Evolutionary conservation across 92 coral and sea anemone species (phyloP).

Genomic region (Zoanthus sociatus): DNA sequence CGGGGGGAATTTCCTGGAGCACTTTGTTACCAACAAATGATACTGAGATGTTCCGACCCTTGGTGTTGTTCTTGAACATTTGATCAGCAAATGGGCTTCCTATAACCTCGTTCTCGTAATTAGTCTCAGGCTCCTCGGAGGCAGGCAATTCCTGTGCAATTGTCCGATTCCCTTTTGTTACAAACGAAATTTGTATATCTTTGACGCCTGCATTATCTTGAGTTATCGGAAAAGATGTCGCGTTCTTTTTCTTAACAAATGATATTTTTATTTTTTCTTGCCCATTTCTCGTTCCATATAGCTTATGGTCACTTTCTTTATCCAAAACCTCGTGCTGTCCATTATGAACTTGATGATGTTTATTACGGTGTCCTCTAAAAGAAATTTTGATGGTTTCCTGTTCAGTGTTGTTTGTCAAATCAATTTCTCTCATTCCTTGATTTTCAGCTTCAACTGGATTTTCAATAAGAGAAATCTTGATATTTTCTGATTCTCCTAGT

Average conservation of each 20-base stretch:
- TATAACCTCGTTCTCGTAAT: conserved; percentile 52
- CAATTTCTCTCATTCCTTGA: conserved; percentile 57
- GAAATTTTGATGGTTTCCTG: conserved; percentile 80
- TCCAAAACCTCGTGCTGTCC: conserved; percentile 62
- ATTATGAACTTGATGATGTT: conserved; percentile 43
- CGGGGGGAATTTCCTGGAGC: conserved; percentile 24
- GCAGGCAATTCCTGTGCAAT: conserved; percentile 49
- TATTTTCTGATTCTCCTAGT: conserved; percentile 50
- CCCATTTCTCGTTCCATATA: conserved; percentile 58
- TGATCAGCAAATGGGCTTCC: conserved; percentile 33
- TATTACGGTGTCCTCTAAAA: conserved; percentile 68
- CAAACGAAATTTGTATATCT: conserved; percentile 61
- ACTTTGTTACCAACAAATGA: conserved; percentile 52
- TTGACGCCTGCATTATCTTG: conserved; percentile 33
- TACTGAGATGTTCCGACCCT: conserved; percentile 47
- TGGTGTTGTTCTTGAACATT: background rate
- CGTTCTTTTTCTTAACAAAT: conserved; percentile 66
- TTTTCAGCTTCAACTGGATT: conserved; percentile 34
- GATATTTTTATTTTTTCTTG: conserved; percentile 77
- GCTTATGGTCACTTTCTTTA: conserved; percentile 11
- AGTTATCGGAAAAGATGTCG: conserved; percentile 48
- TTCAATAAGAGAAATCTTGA: conserved; percentile 40
- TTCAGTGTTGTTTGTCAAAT: conserved; percentile 32
- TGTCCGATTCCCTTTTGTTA: conserved; percentile 49
- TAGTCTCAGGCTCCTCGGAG: conserved; percentile 16